Conservation (phyloP, 2,888 invertebrate species). For the Lissonota sp. region DNA sequence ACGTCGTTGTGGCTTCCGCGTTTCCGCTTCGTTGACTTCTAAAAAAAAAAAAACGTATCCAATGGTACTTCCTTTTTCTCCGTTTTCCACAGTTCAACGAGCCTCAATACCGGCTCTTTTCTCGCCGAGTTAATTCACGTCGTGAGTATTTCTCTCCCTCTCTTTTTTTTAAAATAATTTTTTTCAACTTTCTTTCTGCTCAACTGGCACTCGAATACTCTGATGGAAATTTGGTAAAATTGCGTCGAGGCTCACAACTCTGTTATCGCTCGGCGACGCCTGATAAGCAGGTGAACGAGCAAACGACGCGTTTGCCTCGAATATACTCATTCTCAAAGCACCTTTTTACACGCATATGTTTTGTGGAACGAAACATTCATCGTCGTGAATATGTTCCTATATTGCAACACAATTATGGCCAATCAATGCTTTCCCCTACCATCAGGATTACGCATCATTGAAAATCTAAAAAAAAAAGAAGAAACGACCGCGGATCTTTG, state of each 20-base stretch:
- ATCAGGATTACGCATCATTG: too few species aligned
- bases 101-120: too few species aligned
- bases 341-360: neutral
- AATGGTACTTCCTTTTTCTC: neutral
- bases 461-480: too few species aligned
- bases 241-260: neutral
- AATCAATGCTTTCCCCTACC: too few species aligned
- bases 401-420: too few species aligned
- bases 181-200: neutral
- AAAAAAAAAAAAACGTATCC: constrained; percentile 10
- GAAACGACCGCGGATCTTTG: too few species aligned
- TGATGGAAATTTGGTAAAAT: neutral
- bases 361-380: neutral
- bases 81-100: neutral
- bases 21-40: constrained; percentile 24
- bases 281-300: constrained; percentile 30
- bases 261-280: constrained; percentile 39
- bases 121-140: constrained; percentile 6
- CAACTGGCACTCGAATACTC: constrained; percentile 8
- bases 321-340: neutral
- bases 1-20: neutral
- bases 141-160: neutral
- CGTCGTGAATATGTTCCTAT: too few species aligned
- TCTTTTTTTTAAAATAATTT: too few species aligned
- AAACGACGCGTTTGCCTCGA: neutral